A percentile compares a stretch with the other conserved stretches of the same genome.
phyloP scores from a whole-genome alignment of 2,113 vertebrate genomes.

The Rhinoptilus africanus region DNA sequence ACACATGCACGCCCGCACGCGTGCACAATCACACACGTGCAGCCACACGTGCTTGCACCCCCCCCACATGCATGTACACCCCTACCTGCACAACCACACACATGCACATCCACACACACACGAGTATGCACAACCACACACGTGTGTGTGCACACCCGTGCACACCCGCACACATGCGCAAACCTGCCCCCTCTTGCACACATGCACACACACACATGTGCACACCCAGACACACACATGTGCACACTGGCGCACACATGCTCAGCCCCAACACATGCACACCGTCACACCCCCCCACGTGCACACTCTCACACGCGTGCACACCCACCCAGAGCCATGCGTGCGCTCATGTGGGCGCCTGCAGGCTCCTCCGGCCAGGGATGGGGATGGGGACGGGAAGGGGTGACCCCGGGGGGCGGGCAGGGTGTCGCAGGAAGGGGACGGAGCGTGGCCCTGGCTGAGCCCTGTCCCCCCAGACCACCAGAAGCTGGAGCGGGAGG shows the following conservation, averaged over 20 bases:
- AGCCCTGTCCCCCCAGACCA: slow-evolving; percentile 79
- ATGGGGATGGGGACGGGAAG: background rate
- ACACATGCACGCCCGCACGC: no score
- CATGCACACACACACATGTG: fast-evolving
- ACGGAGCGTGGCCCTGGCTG: background rate
- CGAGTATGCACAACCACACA: fast-evolving
- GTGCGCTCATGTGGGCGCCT: background rate
- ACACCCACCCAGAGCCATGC: background rate
- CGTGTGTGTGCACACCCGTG: no score
- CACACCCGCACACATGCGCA: background rate
- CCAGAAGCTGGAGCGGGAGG: slow-evolving; percentile 96
- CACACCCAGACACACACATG: fast-evolving
- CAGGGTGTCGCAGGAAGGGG: background rate
- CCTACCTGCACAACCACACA: background rate
- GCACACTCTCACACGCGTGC: background rate
- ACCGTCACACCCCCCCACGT: background rate
- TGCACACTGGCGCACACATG: no score
- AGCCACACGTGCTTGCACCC: background rate
- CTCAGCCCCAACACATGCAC: background rate
- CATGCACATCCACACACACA: fast-evolving
- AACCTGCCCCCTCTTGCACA: background rate
- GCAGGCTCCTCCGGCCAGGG: fast-evolving
- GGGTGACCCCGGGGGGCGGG: background rate
- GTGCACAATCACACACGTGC: no score
- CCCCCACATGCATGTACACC: no score